phyloP scores from a whole-genome alignment of 2,888 invertebrate genomes.

The Lordiphosa andalusiaca region DNA sequence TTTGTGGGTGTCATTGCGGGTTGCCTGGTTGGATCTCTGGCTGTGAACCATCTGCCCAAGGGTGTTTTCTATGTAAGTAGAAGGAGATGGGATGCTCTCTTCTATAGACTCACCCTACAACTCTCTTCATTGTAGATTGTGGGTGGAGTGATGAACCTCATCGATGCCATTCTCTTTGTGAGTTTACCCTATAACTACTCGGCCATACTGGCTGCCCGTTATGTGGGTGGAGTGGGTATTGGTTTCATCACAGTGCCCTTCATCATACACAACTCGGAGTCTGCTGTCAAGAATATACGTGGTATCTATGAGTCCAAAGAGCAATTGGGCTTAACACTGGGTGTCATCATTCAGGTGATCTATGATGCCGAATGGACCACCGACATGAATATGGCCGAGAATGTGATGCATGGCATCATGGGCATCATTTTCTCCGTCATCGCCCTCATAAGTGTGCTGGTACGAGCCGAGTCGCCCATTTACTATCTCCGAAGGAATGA shows the following conservation, averaged over 20 bases:
- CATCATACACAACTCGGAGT: constrained; percentile 68
- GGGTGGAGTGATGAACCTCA: constrained; percentile 51
- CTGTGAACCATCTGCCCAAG: constrained; percentile 50
- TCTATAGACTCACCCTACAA: no score
- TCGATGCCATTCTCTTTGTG: constrained; percentile 63
- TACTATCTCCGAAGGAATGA: constrained; percentile 56
- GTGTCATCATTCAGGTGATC: constrained; percentile 65
- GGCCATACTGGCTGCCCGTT: constrained; percentile 65
- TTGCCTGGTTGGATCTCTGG: constrained; percentile 47
- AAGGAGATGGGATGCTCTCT: neutral
- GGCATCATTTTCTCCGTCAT: constrained; percentile 46
- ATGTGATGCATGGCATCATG: constrained; percentile 64
- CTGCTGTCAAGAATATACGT: constrained; percentile 38
- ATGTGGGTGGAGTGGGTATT: constrained; percentile 68
- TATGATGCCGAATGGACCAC: constrained; percentile 37
- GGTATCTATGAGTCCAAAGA: constrained; percentile 58
- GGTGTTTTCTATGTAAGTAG: constrained; percentile 44
- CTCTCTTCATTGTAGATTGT: constrained; percentile 22
- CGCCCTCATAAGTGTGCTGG: constrained; percentile 27
- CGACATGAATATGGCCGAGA: constrained; percentile 19
- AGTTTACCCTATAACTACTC: constrained; percentile 48
- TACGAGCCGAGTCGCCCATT: constrained; percentile 66
- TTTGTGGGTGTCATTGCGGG: constrained; percentile 73
- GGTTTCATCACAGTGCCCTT: constrained; percentile 65
- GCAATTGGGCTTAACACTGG: constrained; percentile 56